phyloP scores from a whole-genome alignment of 2,888 invertebrate genomes.

The Drosophila demipolita region DNA sequence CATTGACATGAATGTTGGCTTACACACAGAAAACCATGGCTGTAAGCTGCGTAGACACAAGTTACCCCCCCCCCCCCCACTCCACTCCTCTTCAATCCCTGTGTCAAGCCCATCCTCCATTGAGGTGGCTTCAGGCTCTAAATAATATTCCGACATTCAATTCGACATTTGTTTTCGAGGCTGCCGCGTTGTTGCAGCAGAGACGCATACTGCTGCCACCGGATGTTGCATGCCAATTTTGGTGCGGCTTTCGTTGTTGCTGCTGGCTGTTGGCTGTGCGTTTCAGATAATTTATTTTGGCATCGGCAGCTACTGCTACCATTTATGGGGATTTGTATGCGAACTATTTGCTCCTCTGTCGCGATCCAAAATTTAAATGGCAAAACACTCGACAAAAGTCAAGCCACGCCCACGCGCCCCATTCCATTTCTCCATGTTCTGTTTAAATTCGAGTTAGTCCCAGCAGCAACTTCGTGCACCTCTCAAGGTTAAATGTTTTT shows the following conservation, averaged over 20 bases:
- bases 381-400: slow-evolving; percentile 9
- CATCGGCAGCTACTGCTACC: slow-evolving; percentile 61
- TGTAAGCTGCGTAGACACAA: slow-evolving; percentile 28
- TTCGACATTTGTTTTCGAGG: slow-evolving; percentile 75
- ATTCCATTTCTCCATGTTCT: background rate
- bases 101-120: background rate
- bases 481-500: slow-evolving; percentile 65
- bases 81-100: background rate
- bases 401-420: slow-evolving; percentile 1
- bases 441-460: slow-evolving; percentile 22
- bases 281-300: slow-evolving; percentile 76
- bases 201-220: slow-evolving; percentile 54
- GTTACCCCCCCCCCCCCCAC: background rate
- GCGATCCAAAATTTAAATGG: slow-evolving; percentile 41
- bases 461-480: slow-evolving; percentile 11
- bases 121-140: slow-evolving; percentile 41
- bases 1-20: slow-evolving; percentile 78
- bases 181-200: slow-evolving; percentile 54
- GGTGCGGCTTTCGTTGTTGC: slow-evolving; percentile 39
- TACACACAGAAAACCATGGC: slow-evolving; percentile 43
- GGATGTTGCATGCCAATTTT: slow-evolving; percentile 79
- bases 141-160: slow-evolving; percentile 78
- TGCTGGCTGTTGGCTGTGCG: slow-evolving; percentile 23
- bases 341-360: slow-evolving; percentile 54
- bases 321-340: slow-evolving; percentile 75